These are phyloP conservation scores for Melanotaenia maccullochi DNA, from an alignment of 2,797 vertebrate species.

Conservation along the genomic window DNA sequence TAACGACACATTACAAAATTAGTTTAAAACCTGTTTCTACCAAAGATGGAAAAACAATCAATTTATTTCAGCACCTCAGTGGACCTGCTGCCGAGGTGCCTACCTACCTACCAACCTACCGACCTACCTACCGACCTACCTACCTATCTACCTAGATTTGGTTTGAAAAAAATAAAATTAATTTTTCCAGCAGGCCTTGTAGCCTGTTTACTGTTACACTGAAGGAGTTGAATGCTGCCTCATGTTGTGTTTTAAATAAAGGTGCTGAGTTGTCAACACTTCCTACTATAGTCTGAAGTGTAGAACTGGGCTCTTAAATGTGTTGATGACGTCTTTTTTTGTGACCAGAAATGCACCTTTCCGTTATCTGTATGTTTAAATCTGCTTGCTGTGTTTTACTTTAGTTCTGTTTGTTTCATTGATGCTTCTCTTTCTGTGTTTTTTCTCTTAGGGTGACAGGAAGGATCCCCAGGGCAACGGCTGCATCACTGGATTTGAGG, in stretches of 20 bases:
- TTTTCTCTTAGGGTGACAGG: conserved; percentile 87
- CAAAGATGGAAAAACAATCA: no score
- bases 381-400: not conserved
- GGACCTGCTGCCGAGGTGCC: no score
- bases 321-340: not conserved
- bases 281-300: not conserved
- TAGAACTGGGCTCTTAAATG: not conserved
- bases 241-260: not conserved
- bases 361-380: not conserved
- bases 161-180: no score
- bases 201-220: no score
- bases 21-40: no score
- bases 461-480: conserved; percentile 93
- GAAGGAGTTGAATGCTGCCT: no score
- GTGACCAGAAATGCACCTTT: not conserved
- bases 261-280: not conserved
- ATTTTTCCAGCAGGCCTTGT: no score
- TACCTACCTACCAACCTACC: no score
- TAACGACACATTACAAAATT: no score
- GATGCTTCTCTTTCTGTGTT: conserved; percentile 35
- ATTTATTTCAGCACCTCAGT: no score
- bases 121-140: no score
- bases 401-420: conserved; percentile 22
- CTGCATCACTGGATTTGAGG: conserved; percentile 92
- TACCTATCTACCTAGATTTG: no score